phyloP scores from a whole-genome alignment of 1,140 invertebrate genomes.

The Bombus soroeensis region DNA sequence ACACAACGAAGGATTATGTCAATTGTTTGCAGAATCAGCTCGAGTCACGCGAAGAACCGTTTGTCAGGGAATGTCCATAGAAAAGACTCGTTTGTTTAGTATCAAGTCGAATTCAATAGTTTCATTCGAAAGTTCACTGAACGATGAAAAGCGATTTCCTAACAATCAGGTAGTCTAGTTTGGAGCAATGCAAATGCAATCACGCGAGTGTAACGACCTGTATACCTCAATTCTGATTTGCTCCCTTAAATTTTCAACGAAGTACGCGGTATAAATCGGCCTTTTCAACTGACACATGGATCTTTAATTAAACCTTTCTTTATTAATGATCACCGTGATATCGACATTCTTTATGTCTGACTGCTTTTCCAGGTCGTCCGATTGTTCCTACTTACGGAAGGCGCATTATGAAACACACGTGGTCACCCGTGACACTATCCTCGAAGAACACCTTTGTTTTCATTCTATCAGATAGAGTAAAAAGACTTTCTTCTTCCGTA shows the following conservation, averaged over 20 bases:
- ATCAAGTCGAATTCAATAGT: not conserved
- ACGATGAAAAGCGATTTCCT: slow-evolving; percentile 14
- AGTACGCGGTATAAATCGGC: not conserved
- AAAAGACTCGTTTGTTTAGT: not conserved
- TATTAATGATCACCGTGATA: slow-evolving; percentile 37
- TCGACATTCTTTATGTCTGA: slow-evolving; percentile 70
- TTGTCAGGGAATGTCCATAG: not conserved
- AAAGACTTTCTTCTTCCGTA: slow-evolving; percentile 36
- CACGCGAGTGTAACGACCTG: slow-evolving; percentile 45
- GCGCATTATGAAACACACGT: slow-evolving; percentile 73
- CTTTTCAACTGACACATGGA: not conserved
- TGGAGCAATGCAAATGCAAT: slow-evolving; percentile 19
- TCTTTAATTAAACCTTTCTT: slow-evolving; percentile 13
- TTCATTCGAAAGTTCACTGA: not conserved
- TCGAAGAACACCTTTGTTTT: slow-evolving; percentile 49
- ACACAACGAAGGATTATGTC: slow-evolving; percentile 11
- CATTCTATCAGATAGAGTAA: slow-evolving; percentile 7
- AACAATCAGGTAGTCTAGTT: slow-evolving; percentile 15
- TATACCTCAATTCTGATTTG: slow-evolving; percentile 21
- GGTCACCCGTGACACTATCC: slow-evolving; percentile 54
- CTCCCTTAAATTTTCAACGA: slow-evolving; percentile 9
- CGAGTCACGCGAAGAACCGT: slow-evolving; percentile 16
- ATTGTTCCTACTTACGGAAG: slow-evolving; percentile 72
- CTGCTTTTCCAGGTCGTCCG: slow-evolving; percentile 74
- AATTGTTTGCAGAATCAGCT: not conserved